phyloP scores from a whole-genome alignment of 2,888 invertebrate species.

The Operophtera brumata region DNA sequence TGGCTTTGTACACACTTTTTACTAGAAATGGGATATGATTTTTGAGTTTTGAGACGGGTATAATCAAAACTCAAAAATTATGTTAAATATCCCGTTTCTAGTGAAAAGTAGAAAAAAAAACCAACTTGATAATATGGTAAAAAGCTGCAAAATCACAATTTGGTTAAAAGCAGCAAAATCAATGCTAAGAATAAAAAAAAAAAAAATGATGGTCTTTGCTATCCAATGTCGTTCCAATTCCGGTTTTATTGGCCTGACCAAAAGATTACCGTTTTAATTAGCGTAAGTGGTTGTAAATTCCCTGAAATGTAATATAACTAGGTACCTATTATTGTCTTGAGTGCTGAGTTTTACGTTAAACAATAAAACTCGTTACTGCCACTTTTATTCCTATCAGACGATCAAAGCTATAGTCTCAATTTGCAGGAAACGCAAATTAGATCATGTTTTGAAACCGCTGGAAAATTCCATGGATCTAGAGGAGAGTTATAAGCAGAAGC shows the following conservation, averaged over 20 bases:
- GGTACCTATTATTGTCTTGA: conserved; percentile 16
- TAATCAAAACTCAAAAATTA: no score
- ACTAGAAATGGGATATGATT: no score
- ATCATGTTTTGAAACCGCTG: conserved; percentile 67
- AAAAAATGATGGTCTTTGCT: no score
- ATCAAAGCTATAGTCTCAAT: conserved; percentile 18
- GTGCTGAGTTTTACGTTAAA: conserved; percentile 16
- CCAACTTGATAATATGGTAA: no score
- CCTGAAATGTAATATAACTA: conserved; percentile 13
- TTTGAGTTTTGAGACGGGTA: no score
- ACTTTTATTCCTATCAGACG: conserved; percentile 16
- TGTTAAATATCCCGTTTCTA: no score
- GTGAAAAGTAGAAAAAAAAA: no score
- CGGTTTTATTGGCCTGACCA: background rate
- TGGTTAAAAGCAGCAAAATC: no score
- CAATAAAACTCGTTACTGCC: conserved; percentile 22
- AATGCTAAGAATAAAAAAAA: no score
- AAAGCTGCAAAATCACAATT: no score
- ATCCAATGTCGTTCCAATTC: no score
- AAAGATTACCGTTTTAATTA: background rate
- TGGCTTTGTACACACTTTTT: no score
- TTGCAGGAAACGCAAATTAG: conserved; percentile 67
- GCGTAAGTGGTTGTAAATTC: conserved; percentile 4
- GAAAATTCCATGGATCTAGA: conserved; percentile 64
- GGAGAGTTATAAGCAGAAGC: conserved; percentile 67